Percentiles rank a stretch among this genome's conserved stretches.
phyloP scores from a whole-genome alignment of 2,797 vertebrate genomes.

The Syngnathus rostellatus region DNA sequence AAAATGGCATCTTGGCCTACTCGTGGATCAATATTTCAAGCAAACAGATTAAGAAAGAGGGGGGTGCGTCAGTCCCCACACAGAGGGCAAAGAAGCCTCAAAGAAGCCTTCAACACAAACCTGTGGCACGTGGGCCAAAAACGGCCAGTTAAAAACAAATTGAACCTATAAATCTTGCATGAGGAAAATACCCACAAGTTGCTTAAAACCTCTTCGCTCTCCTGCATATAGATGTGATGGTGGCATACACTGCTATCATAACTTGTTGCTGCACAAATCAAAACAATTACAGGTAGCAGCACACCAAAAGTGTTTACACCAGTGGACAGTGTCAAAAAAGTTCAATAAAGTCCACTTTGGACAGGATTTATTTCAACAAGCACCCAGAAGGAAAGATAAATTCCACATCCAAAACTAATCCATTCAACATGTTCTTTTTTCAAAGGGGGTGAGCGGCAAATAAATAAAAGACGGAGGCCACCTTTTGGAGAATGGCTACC shows the following conservation, averaged over 20 bases:
- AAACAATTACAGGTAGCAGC: neutral
- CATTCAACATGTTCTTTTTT: slow-evolving; percentile 2
- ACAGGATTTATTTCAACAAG: slow-evolving; percentile 18
- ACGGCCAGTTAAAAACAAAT: neutral
- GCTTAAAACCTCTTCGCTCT: neutral
- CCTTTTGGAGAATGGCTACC: slow-evolving; percentile 30
- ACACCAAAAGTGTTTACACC: neutral
- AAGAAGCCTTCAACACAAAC: slow-evolving; percentile 23
- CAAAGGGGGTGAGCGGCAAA: neutral
- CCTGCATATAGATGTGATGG: neutral
- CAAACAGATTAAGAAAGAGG: slow-evolving; percentile 47
- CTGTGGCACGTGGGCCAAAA: neutral
- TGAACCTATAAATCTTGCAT: neutral
- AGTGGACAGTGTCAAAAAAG: slow-evolving; percentile 6
- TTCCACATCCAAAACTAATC: slow-evolving; percentile 47
- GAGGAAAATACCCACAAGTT: neutral
- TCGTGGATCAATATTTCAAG: slow-evolving; percentile 63
- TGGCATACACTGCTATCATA: neutral
- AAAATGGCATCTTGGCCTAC: slow-evolving; percentile 65
- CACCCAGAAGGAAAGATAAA: slow-evolving; percentile 35
- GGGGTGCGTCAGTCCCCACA: slow-evolving; percentile 57
- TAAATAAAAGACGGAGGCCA: slow-evolving; percentile 18
- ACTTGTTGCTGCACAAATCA: neutral
- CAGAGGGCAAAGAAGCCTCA: slow-evolving; percentile 46
- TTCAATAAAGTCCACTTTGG: slow-evolving; percentile 4